Evolutionary conservation across 2,888 invertebrate genomes (phyloP).

Genomic region (Cheilosia scutellata): DNA sequence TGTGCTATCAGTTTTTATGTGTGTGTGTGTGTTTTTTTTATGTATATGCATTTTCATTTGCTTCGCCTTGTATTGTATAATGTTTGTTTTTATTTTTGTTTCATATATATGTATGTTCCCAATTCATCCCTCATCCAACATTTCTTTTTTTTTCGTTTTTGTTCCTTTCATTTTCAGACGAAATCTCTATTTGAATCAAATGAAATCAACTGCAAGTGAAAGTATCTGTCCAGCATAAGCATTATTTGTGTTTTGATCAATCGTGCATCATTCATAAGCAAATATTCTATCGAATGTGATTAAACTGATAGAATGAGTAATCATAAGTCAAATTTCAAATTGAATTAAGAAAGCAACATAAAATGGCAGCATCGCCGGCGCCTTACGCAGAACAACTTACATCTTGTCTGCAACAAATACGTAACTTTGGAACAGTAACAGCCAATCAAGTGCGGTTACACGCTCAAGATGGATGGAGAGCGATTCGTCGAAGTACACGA

Average conservation of each 20-base stretch:
- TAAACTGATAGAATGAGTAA: conserved; percentile 16
- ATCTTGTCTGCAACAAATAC: conserved; percentile 74
- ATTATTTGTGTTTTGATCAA: neutral
- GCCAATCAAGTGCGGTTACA: conserved; percentile 62
- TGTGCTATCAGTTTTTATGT: too few species aligned
- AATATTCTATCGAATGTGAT: neutral
- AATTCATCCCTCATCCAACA: conserved; percentile 57
- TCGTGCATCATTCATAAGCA: conserved; percentile 1
- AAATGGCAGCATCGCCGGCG: conserved; percentile 24
- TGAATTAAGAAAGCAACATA: conserved; percentile 8
- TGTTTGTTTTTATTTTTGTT: conserved; percentile 12
- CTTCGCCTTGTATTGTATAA: conserved; percentile 9
- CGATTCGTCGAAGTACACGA: conserved; percentile 56
- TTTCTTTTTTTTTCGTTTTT: conserved; percentile 39
- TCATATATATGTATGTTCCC: conserved; percentile 20
- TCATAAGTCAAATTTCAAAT: neutral
- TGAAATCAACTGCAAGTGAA: conserved; percentile 16
- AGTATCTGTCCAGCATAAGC: conserved; percentile 26
- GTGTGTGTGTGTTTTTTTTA: neutral
- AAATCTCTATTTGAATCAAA: conserved; percentile 47
- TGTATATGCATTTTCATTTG: conserved; percentile 8
- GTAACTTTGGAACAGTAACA: conserved; percentile 58
- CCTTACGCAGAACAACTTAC: conserved; percentile 12
- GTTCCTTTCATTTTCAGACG: conserved; percentile 59
- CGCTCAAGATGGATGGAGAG: conserved; percentile 62